Percentiles rank a stretch among this genome's conserved stretches.
phyloP scores from a whole-genome alignment of 2,888 invertebrate genomes.

The Acrocyrtus sp. region DNA sequence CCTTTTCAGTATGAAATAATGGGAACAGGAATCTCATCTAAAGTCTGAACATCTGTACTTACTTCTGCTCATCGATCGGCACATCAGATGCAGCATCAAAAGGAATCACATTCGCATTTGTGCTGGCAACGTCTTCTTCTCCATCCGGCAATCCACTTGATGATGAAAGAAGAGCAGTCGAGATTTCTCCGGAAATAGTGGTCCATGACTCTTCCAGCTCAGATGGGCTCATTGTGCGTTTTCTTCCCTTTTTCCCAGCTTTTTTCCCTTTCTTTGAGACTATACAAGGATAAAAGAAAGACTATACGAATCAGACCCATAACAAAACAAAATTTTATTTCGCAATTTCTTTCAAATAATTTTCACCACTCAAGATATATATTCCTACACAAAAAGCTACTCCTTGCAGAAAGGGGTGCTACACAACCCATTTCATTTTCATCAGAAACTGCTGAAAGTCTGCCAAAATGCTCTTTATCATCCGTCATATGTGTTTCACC shows the following conservation, averaged over 20 bases:
- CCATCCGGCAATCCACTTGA: constrained; percentile 52
- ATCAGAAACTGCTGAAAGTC: too few relatives aligned
- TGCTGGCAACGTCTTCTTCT: constrained; percentile 41
- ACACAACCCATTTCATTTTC: too few relatives aligned
- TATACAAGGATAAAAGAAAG: constrained; percentile 18
- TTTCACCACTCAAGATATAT: too few relatives aligned
- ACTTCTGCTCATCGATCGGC: constrained; percentile 91
- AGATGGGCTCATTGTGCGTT: constrained; percentile 41
- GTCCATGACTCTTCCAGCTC: constrained; percentile 55
- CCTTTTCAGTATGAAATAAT: too few relatives aligned
- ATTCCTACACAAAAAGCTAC: too few relatives aligned
- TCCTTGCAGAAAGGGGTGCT: too few relatives aligned
- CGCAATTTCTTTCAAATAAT: constrained; percentile 42
- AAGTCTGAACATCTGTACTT: too few relatives aligned
- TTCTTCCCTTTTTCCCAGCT: constrained; percentile 23
- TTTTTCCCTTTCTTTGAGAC: constrained; percentile 46
- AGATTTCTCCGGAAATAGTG: constrained; percentile 54
- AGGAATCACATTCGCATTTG: constrained; percentile 76
- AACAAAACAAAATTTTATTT: constrained; percentile 29
- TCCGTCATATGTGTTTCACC: too few relatives aligned
- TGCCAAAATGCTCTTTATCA: too few relatives aligned
- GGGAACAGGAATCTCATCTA: not conserved
- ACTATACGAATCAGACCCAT: not conserved
- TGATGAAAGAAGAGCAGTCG: constrained; percentile 51
- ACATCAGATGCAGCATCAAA: constrained; percentile 88